A percentile compares a stretch with the other conserved stretches of the same genome.
These are phyloP conservation scores for Toxostoma redivivum DNA, from an alignment of 2,113 vertebrate species.

Conservation along the genomic window DNA sequence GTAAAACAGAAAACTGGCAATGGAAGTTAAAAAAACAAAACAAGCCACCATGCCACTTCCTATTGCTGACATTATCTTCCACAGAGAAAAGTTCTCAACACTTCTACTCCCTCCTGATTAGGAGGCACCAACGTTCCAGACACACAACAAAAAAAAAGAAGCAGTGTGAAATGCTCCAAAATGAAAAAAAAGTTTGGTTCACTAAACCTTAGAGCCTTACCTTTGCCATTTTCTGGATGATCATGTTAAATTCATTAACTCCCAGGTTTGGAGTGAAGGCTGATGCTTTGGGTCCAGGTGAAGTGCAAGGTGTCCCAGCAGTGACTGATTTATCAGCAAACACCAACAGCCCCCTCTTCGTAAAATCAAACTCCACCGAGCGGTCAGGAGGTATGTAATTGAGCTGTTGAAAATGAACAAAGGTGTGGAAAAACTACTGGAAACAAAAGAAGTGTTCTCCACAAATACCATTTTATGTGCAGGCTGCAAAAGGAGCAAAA, in stretches of 20 bases:
- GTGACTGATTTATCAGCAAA: conserved; percentile 76
- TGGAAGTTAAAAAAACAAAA: background rate
- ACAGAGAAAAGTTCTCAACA: background rate
- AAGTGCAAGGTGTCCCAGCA: conserved; percentile 55
- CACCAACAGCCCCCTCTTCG: conserved; percentile 87
- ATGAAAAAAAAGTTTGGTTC: background rate
- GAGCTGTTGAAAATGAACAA: conserved; percentile 71
- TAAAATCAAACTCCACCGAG: conserved; percentile 86
- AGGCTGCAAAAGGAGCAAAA: background rate
- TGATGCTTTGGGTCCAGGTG: conserved; percentile 11
- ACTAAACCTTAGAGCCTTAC: conserved; percentile 54
- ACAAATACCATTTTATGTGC: background rate
- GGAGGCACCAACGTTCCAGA: background rate
- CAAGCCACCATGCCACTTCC: background rate
- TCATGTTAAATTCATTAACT: conserved; percentile 77
- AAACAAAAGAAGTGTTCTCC: background rate
- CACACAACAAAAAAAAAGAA: background rate
- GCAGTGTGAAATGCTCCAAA: background rate
- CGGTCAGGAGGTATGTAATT: conserved; percentile 79
- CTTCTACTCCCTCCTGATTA: background rate
- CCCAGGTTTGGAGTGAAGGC: conserved; percentile 34
- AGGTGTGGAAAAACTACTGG: background rate
- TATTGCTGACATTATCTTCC: background rate
- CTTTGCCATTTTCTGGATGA: conserved; percentile 83
- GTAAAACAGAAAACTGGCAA: background rate